Percentiles rank a stretch among this genome's conserved stretches.
Evolutionary conservation across 1,140 invertebrate species (phyloP).

Genomic region (Scylla paramamosain): DNA sequence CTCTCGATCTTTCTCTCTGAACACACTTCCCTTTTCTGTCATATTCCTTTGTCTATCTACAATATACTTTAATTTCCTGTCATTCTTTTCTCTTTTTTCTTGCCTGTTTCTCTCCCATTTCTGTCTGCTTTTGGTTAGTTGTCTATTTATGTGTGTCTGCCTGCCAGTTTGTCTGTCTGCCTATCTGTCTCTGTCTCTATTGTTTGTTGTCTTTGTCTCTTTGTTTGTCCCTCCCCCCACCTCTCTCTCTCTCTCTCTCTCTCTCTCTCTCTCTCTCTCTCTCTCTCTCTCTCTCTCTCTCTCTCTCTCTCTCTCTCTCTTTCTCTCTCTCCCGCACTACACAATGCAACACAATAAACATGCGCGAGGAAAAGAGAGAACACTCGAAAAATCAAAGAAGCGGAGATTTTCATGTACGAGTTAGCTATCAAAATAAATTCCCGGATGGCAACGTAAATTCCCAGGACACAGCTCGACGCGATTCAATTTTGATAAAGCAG

Average conservation of each 20-base stretch:
- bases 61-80: background rate
- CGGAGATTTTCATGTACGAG: background rate
- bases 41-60: background rate
- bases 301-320: slow-evolving; percentile 21
- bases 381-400: too few species aligned
- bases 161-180: background rate
- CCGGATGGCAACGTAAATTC: slow-evolving; percentile 9
- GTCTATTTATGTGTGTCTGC: background rate
- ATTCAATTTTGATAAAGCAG: background rate
- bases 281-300: slow-evolving; percentile 6
- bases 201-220: background rate
- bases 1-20: background rate
- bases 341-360: too few species aligned
- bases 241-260: slow-evolving; percentile 21
- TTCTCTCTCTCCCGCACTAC: background rate
- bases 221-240: too few species aligned
- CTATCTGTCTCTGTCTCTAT: background rate
- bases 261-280: background rate
- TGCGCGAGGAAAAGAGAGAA: too few species aligned
- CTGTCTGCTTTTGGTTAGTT: background rate
- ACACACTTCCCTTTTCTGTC: background rate
- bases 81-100: background rate
- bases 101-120: background rate
- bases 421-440: background rate
- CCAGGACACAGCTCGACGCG: slow-evolving; percentile 5